A percentile compares a stretch with the other conserved stretches of the same genome.
phyloP scores from a whole-genome alignment of 2,113 vertebrate genomes.

The Hippocampus barbouri region DNA sequence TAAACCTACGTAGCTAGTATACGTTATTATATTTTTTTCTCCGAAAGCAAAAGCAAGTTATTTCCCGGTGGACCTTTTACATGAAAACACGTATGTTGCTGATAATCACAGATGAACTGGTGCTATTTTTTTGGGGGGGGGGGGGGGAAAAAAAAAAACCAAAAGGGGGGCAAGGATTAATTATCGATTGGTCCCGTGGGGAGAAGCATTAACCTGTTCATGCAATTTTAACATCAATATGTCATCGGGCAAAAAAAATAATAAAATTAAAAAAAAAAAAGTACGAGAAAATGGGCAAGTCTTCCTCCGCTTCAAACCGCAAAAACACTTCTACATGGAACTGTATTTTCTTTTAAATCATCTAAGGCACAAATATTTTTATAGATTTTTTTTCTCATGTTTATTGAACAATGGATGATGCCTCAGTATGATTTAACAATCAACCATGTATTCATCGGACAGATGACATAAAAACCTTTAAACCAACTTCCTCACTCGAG shows the following conservation, averaged over 20 bases:
- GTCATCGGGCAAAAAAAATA: slow-evolving; percentile 14
- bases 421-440: background rate
- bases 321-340: background rate
- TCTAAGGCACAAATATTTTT: slow-evolving; percentile 69
- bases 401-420: background rate
- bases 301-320: background rate
- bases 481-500: background rate
- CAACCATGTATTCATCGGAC: background rate
- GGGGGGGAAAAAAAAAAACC: background rate
- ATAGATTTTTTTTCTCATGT: slow-evolving; percentile 15
- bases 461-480: slow-evolving; percentile 1
- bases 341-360: background rate
- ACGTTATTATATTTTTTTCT: background rate
- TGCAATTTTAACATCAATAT: slow-evolving; percentile 34
- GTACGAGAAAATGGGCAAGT: background rate
- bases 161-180: slow-evolving; percentile 3
- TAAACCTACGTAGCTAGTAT: slow-evolving; percentile 7
- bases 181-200: slow-evolving; percentile 57
- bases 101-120: background rate
- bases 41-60: background rate
- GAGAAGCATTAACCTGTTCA: slow-evolving; percentile 33
- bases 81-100: background rate
- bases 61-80: background rate
- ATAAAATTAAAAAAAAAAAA: background rate
- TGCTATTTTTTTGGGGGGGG: background rate